phyloP scores from a whole-genome alignment of 2,113 vertebrate species.

The Oreotragus oreotragus region DNA sequence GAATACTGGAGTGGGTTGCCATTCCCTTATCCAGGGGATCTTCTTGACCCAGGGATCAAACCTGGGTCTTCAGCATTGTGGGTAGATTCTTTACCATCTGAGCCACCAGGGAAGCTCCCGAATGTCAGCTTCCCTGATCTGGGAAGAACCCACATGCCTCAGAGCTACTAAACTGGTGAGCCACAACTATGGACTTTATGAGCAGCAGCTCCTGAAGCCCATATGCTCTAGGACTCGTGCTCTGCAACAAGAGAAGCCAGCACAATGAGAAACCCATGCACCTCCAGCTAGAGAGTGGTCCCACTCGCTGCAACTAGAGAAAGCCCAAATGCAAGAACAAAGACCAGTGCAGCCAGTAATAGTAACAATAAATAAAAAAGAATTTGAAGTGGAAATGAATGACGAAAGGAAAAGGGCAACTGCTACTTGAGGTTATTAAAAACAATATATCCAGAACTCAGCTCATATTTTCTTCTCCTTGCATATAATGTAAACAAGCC shows the following conservation, averaged over 20 bases:
- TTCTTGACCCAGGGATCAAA: accelerated
- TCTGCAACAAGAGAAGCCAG: not conserved
- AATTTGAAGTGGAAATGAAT: not conserved
- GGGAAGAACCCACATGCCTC: not conserved
- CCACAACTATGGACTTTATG: not conserved
- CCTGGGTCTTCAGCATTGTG: accelerated
- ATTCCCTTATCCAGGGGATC: not conserved
- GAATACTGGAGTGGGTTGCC: not conserved
- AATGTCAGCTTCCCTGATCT: not conserved
- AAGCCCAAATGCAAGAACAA: not conserved
- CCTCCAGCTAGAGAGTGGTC: not conserved
- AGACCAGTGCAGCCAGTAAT: not conserved
- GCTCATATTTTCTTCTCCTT: not conserved
- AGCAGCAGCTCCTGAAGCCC: not conserved
- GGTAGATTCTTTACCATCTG: not conserved
- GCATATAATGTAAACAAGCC: not conserved
- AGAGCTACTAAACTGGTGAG: not conserved
- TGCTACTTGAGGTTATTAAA: not conserved
- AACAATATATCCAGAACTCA: not conserved
- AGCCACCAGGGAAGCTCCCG: not conserved
- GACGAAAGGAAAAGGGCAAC: not conserved
- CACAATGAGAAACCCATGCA: not conserved
- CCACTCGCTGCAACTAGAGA: not conserved
- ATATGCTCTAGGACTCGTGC: too few relatives aligned
- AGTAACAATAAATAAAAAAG: not conserved